These are phyloP conservation scores for Argyresthia albistria DNA, from an alignment of 2,888 invertebrate species.

Conservation along the genomic window DNA sequence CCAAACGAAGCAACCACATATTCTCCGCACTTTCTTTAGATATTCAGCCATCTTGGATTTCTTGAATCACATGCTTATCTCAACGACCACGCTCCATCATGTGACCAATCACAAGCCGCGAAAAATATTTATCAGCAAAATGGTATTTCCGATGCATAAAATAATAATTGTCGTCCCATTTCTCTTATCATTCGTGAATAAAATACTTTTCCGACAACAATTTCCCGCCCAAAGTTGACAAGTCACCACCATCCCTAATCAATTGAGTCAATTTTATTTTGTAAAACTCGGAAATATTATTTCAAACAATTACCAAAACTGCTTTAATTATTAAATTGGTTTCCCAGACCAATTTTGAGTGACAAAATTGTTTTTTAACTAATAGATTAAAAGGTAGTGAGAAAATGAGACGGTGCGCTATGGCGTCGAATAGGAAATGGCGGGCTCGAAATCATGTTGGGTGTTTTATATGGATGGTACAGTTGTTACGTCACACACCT, in stretches of 20 bases:
- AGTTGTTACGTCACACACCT: conserved; percentile 62
- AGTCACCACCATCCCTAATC: neutral
- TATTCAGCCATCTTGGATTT: conserved; percentile 61
- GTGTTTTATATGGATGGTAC: conserved; percentile 49
- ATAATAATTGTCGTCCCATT: too few species aligned
- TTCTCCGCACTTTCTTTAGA: conserved; percentile 23
- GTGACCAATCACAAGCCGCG: conserved; percentile 53
- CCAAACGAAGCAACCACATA: conserved; percentile 12
- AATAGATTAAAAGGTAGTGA: too few species aligned
- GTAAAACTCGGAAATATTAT: neutral
- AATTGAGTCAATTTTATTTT: neutral
- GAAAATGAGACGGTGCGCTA: neutral
- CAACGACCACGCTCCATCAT: conserved; percentile 37
- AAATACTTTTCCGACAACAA: too few species aligned
- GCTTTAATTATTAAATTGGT: neutral
- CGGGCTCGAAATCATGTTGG: conserved; percentile 31
- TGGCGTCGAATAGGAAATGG: conserved; percentile 49
- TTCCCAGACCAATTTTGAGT: neutral
- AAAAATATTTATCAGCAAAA: conserved; percentile 5
- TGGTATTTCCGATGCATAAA: too few species aligned
- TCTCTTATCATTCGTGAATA: too few species aligned
- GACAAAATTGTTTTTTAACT: too few species aligned
- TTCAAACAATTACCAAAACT: neutral
- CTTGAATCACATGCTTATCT: conserved; percentile 62
- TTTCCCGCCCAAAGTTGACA: neutral